phyloP scores from a whole-genome alignment of 2,113 vertebrate species.

The Elaphurus davidianus region DNA sequence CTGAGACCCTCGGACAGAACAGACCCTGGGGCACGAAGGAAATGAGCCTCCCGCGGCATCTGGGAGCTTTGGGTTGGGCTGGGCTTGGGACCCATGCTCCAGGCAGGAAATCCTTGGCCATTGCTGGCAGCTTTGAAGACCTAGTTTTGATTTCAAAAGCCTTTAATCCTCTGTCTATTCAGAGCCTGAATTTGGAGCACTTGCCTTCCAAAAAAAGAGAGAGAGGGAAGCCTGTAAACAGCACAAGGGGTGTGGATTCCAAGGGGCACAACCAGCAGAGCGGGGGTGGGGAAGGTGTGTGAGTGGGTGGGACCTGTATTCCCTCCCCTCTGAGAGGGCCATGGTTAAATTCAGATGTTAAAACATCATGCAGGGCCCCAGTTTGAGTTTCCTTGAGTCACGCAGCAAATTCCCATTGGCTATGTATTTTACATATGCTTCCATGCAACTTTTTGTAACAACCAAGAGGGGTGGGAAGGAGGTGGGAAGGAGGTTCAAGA shows the following conservation, averaged over 20 bases:
- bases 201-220: conserved; percentile 45
- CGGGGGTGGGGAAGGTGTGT: neutral
- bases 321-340: neutral
- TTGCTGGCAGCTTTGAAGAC: neutral
- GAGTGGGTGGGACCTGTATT: neutral
- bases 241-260: neutral
- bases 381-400: neutral
- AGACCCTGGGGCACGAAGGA: neutral
- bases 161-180: conserved; percentile 43
- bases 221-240: neutral
- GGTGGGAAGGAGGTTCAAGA: neutral
- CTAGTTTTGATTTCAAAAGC: conserved; percentile 35
- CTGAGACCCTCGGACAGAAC: neutral
- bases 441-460: neutral
- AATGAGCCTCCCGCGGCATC: neutral
- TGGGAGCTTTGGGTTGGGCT: neutral
- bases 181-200: neutral
- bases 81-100: neutral
- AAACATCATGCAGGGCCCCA: neutral
- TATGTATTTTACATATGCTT: neutral
- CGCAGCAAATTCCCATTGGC: neutral
- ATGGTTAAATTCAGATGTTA: neutral
- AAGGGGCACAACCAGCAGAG: neutral
- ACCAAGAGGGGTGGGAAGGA: neutral
- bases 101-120: neutral